phyloP scores from a whole-genome alignment of 2,113 vertebrate genomes.

The Mirounga angustirostris region DNA sequence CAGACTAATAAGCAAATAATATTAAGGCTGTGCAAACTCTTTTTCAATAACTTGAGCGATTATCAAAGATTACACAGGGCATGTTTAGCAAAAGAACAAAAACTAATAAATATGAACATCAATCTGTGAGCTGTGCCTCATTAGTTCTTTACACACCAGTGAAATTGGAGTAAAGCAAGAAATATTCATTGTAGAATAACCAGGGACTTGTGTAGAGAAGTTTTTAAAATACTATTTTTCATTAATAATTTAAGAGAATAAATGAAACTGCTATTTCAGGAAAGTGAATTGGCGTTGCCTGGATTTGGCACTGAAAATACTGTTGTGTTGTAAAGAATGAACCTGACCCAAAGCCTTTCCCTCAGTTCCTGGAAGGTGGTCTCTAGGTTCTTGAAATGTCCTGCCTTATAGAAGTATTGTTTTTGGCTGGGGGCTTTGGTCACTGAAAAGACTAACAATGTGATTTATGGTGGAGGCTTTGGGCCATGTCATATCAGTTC shows the following conservation, averaged over 20 bases:
- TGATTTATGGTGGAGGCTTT: not conserved
- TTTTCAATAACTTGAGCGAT: slow-evolving; percentile 77
- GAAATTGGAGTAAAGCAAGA: slow-evolving; percentile 73
- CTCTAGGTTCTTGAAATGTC: not conserved
- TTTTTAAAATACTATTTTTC: slow-evolving; percentile 54
- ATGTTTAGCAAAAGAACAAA: slow-evolving; percentile 74
- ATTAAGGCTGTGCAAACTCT: slow-evolving; percentile 66
- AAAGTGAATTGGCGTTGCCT: slow-evolving; percentile 21
- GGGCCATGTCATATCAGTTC: not conserved
- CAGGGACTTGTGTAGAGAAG: slow-evolving; percentile 45
- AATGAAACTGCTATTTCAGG: slow-evolving; percentile 4
- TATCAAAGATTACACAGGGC: slow-evolving; percentile 75
- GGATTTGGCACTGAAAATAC: slow-evolving; percentile 13
- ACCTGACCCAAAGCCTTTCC: not conserved
- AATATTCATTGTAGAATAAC: slow-evolving; percentile 66
- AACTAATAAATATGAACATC: slow-evolving; percentile 79
- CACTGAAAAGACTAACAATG: not conserved
- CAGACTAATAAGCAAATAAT: slow-evolving; percentile 82
- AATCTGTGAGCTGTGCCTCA: slow-evolving; percentile 76
- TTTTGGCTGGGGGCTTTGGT: not conserved
- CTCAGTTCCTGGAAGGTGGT: not conserved
- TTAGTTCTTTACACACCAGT: slow-evolving; percentile 81
- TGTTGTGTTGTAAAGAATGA: not conserved
- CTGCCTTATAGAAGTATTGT: not conserved
- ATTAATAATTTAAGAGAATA: slow-evolving; percentile 68